These are phyloP conservation scores for Cirrhinus mrigala DNA, from an alignment of 2,797 vertebrate species.

Conservation along the genomic window DNA sequence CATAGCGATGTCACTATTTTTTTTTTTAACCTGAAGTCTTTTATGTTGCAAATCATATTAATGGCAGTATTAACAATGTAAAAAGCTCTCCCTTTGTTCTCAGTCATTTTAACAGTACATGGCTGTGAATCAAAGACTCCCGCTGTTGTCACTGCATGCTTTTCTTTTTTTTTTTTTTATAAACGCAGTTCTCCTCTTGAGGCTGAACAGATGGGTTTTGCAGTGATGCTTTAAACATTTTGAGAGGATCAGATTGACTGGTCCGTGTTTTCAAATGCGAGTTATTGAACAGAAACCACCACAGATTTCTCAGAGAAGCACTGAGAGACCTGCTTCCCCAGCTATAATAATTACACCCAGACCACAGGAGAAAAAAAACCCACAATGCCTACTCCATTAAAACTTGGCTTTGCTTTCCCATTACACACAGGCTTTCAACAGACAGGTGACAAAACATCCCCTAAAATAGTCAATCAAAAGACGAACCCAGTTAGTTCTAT, in stretches of 20 bases:
- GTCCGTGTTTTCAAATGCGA: neutral
- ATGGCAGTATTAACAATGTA: constrained; percentile 15
- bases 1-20: neutral
- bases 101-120: constrained; percentile 18
- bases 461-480: constrained; percentile 34
- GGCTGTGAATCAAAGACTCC: constrained; percentile 41
- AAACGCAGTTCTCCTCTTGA: constrained; percentile 24
- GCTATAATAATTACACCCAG: constrained; percentile 1
- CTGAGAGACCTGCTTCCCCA: neutral
- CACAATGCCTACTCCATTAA: constrained; percentile 3
- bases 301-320: neutral
- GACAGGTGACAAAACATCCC: constrained; percentile 50
- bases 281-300: neutral
- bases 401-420: constrained; percentile 16
- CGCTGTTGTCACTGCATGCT: constrained; percentile 29
- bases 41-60: constrained; percentile 26
- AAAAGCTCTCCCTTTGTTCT: constrained; percentile 39
- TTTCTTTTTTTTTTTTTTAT: neutral
- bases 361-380: neutral
- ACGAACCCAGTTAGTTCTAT: neutral
- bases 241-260: constrained; percentile 1
- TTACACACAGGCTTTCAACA: constrained; percentile 11
- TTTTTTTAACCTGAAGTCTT: neutral
- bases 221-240: constrained; percentile 31
- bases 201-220: constrained; percentile 46